A percentile compares a stretch with the other conserved stretches of the same genome.
phyloP scores from a whole-genome alignment of 2,797 vertebrate genomes.

The Rhynchotus rufescens region DNA sequence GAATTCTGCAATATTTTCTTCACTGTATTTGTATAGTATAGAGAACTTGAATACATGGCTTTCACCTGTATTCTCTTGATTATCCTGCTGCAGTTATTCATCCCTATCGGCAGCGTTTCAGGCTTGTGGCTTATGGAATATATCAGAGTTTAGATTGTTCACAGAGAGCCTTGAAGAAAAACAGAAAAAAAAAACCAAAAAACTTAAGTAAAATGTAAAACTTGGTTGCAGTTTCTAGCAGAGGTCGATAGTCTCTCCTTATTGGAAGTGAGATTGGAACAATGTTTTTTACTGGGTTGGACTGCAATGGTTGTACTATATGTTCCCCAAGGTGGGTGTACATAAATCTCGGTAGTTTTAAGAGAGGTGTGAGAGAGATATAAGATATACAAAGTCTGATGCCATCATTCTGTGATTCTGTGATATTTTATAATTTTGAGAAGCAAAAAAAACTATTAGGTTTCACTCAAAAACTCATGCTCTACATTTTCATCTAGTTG shows the following conservation, averaged over 20 bases:
- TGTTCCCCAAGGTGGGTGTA: background rate
- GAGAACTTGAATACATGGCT: background rate
- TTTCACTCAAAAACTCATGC: background rate
- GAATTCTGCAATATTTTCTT: background rate
- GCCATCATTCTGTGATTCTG: too few species aligned
- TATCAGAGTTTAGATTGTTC: background rate
- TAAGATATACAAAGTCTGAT: too few species aligned
- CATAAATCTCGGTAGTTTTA: background rate
- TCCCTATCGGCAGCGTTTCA: background rate
- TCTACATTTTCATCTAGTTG: background rate
- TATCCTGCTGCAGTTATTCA: background rate
- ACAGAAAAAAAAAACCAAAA: background rate
- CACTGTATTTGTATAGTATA: background rate
- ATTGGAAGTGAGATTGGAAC: background rate
- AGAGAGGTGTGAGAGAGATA: background rate
- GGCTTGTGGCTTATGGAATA: background rate
- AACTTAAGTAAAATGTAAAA: background rate
- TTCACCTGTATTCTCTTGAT: background rate
- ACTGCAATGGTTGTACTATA: background rate
- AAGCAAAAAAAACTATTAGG: background rate
- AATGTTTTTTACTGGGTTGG: background rate
- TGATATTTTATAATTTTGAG: background rate
- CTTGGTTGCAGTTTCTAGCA: background rate
- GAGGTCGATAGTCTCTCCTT: background rate
- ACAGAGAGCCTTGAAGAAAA: background rate